Evolutionary conservation across 2,888 invertebrate species (phyloP), one percentile per base, ranked within the genome.

Genomic region (Tricholauxania praeusta): DNA sequence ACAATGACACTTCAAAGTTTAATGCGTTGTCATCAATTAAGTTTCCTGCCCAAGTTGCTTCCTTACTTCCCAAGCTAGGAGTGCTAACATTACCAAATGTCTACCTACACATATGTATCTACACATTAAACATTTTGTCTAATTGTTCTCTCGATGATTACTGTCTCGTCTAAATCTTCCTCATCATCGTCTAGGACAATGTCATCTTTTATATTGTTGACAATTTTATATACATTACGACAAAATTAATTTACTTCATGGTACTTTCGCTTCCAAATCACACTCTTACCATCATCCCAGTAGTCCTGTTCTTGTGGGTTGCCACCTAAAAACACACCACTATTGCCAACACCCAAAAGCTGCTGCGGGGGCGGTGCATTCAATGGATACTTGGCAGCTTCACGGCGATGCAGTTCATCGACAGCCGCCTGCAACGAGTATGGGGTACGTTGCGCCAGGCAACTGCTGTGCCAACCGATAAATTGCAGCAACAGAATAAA

Each of bases 231-330:
- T n/a, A n/a, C 5, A 5, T 39, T 3, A 3, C 10, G 10, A 39
- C 10, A 39, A 4, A 64, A 39, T 32, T 39, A 15, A 32, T n/a
- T 39, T 39, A 12, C 14, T 28, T 28, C 28, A 28, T 28, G 28
- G 28, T 28, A 28, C 28, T 19, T 60, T 49, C n/a, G 39, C 39
- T 39, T 8, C 57, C 5, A 22, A 12, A n/a, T 65, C 53, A 81
- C n/a, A n/a, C n/a, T n/a, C 83, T 83, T 79, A 87, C 87, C 86
- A 78, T 86, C 85, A 72, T 85, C 85, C 86, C 86, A 86, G 77
- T 86, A 86, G 69, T 86, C 86, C 69, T 83, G 81, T 28, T 85
- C 83, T 77, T 72, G 74, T 66, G 76, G 74, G 64, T 53, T 75
- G 28, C 62, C 53, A 12, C 76, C 77, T 57, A 80, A 64, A 22